Evolutionary conservation across 2,113 vertebrate genomes (phyloP).

Genomic region (Brienomyrus longianalis): DNA sequence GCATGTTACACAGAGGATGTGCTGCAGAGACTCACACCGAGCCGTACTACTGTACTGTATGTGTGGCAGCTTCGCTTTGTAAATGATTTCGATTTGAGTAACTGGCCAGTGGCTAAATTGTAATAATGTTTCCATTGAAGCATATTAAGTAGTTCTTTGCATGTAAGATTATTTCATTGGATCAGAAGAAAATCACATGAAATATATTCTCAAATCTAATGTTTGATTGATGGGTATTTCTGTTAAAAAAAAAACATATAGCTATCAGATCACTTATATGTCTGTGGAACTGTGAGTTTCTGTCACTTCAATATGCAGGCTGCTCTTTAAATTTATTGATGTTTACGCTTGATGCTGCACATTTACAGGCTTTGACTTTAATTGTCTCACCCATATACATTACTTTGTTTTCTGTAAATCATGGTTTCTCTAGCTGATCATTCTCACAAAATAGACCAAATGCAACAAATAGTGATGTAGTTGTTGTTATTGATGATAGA

Average conservation of each 20-base stretch:
- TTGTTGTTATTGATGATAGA: background rate
- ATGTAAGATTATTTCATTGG: background rate
- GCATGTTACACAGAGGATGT: background rate
- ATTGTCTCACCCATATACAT: background rate
- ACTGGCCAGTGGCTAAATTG: background rate
- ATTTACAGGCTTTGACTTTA: background rate
- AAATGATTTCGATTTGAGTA: background rate
- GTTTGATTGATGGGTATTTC: background rate
- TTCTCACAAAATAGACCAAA: background rate
- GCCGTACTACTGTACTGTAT: background rate
- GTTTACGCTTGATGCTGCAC: background rate
- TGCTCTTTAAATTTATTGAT: background rate
- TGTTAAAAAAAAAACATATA: background rate
- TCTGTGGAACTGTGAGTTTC: background rate
- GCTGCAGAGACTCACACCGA: background rate
- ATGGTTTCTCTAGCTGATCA: background rate
- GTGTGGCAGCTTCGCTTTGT: background rate
- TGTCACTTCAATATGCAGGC: background rate
- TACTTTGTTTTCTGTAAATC: background rate
- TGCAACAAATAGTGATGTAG: background rate
- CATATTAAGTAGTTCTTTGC: too few relatives aligned
- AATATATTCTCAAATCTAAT: background rate
- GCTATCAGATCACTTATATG: background rate
- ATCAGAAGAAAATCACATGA: background rate
- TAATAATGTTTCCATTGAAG: background rate